Percentiles rank a stretch among this genome's conserved stretches.
phyloP scores from a whole-genome alignment of 1,140 invertebrate genomes.

The Pseudomyrmex concolor region DNA sequence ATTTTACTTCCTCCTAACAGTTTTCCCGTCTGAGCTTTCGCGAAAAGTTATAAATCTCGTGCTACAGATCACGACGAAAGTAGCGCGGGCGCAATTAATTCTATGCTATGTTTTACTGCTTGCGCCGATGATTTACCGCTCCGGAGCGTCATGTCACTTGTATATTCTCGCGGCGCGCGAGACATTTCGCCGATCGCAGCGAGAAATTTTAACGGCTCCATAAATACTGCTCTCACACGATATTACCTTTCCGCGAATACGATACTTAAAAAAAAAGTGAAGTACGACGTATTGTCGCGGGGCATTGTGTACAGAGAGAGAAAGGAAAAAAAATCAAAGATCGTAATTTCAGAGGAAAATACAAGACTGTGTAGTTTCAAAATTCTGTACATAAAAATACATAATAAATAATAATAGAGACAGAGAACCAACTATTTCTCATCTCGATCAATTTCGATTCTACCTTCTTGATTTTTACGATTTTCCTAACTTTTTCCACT shows the following conservation, averaged over 20 bases:
- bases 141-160: conserved; percentile 32
- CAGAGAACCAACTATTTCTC: not conserved
- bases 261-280: conserved; percentile 21
- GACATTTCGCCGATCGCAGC: conserved; percentile 15
- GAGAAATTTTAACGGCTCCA: conserved; percentile 59
- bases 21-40: conserved; percentile 31
- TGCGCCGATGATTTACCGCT: conserved; percentile 46
- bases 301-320: too few relatives aligned
- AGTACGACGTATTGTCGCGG: not conserved
- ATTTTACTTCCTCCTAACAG: conserved; percentile 39
- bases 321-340: too few relatives aligned
- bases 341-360: too few relatives aligned
- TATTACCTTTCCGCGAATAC: not conserved
- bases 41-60: conserved; percentile 49
- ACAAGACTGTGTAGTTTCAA: not conserved
- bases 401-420: not conserved
- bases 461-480: not conserved
- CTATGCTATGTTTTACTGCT: conserved; percentile 28
- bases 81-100: conserved; percentile 54
- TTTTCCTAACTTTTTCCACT: not conserved
- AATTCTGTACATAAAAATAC: not conserved
- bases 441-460: too few relatives aligned
- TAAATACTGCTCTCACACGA: conserved; percentile 49
- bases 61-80: conserved; percentile 30
- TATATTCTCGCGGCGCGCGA: conserved; percentile 22